A percentile compares a stretch with the other conserved stretches of the same genome.
phyloP scores from a whole-genome alignment of 2,113 vertebrate species.

The Sinosuthora webbiana region DNA sequence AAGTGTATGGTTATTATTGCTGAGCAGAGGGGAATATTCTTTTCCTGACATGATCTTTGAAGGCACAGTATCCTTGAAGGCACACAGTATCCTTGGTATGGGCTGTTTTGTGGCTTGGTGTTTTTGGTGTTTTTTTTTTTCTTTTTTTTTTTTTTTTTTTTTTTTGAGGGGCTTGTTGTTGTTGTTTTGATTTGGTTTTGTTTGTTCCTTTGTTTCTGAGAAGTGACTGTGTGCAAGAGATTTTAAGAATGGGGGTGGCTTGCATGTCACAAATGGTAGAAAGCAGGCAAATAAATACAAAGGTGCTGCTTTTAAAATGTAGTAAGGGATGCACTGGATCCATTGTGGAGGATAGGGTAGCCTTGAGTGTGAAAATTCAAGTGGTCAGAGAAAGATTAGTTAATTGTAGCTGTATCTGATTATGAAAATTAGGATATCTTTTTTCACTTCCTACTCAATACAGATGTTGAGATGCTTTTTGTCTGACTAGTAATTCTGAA shows the following conservation, averaged over 20 bases:
- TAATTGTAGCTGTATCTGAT: neutral
- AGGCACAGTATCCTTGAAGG: neutral
- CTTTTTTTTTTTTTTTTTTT: neutral
- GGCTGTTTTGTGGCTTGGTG: neutral
- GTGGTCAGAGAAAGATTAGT: neutral
- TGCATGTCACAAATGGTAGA: neutral
- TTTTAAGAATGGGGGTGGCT: neutral
- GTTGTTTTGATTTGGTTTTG: neutral
- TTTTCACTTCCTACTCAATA: neutral
- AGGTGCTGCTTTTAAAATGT: neutral
- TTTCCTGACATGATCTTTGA: slow-evolving; percentile 12
- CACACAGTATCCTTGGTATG: neutral
- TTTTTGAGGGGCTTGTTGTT: neutral
- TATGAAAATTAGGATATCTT: neutral
- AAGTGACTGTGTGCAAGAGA: neutral
- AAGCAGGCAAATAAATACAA: neutral
- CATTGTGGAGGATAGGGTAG: neutral
- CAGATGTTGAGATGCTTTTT: neutral
- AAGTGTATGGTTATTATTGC: neutral
- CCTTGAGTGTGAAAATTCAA: neutral
- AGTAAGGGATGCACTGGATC: neutral
- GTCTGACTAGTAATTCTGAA: neutral
- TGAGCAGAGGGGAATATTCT: neutral
- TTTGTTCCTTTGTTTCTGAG: neutral
- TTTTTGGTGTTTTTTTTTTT: neutral